Percentiles rank a stretch among this genome's conserved stretches.
Evolutionary conservation across 2,888 invertebrate genomes (phyloP).

Genomic region (Leptinotarsa tumamoca): DNA sequence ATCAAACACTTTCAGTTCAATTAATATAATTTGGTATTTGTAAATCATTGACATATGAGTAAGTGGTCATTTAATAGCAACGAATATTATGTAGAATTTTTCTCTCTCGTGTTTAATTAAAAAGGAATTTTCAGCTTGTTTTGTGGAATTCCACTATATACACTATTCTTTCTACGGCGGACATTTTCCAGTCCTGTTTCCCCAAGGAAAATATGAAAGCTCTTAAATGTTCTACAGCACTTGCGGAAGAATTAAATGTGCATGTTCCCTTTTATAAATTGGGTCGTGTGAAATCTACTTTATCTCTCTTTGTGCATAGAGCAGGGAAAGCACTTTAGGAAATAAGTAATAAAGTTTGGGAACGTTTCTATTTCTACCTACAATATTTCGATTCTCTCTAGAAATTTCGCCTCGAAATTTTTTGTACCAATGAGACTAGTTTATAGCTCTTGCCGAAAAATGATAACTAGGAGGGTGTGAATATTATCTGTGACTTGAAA

Average conservation of each 20-base stretch:
- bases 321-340: slow-evolving; percentile 37
- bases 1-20: too few species aligned
- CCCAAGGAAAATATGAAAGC: slow-evolving; percentile 28
- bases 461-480: too few species aligned
- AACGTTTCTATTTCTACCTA: slow-evolving; percentile 38
- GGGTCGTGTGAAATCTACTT: slow-evolving; percentile 36
- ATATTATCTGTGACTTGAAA: too few species aligned
- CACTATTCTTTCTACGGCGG: slow-evolving; percentile 15
- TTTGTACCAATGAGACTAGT: not conserved
- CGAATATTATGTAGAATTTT: too few species aligned
- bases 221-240: slow-evolving; percentile 23
- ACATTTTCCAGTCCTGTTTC: slow-evolving; percentile 18
- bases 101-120: not conserved
- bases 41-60: too few species aligned
- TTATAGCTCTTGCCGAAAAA: not conserved
- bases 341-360: slow-evolving; percentile 41
- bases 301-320: slow-evolving; percentile 35
- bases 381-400: slow-evolving; percentile 13
- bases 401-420: not conserved
- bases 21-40: too few species aligned
- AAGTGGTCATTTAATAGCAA: too few species aligned
- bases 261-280: slow-evolving; percentile 33
- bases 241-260: slow-evolving; percentile 32
- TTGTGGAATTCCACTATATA: not conserved
- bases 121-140: not conserved